A percentile compares a stretch with the other conserved stretches of the same genome.
Conservation (phyloP, 2,797 vertebrate genomes). For the Allochrocebus solatus region DNA sequence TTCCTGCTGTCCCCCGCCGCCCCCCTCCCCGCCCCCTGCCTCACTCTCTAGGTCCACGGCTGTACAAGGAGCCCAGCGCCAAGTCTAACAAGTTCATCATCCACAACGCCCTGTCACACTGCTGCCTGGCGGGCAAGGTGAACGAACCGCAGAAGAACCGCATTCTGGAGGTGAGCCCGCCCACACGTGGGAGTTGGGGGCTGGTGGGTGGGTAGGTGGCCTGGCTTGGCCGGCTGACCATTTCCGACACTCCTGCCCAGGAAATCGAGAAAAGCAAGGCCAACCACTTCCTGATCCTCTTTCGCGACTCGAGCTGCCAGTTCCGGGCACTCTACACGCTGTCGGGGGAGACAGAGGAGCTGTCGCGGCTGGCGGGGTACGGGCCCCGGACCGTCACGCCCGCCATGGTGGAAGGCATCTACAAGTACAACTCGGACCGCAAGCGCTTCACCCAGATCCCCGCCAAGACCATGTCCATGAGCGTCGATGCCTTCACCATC, state of each 20-base stretch:
- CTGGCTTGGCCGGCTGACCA: not conserved
- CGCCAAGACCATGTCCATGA: constrained; percentile 97
- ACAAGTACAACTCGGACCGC: constrained; percentile 96
- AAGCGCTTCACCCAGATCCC: constrained; percentile 96
- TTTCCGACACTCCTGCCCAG: constrained; percentile 73
- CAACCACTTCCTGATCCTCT: constrained; percentile 96
- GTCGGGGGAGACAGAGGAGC: constrained; percentile 92
- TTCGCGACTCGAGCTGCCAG: constrained; percentile 94
- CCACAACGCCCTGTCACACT: constrained; percentile 94
- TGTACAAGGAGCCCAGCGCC: constrained; percentile 97
- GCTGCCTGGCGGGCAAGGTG: constrained; percentile 95
- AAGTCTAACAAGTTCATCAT: constrained; percentile 98
- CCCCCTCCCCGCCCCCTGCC: not conserved
- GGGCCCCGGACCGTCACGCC: constrained; percentile 89
- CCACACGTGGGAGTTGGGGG: rapidly evolving
- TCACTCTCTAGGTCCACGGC: constrained; percentile 89
- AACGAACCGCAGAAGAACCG: constrained; percentile 96
- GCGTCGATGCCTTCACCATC: constrained; percentile 95
- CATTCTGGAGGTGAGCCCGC: constrained; percentile 90
- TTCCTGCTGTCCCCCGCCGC: not conserved
- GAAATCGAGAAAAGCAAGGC: constrained; percentile 93
- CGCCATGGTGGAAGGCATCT: constrained; percentile 93
- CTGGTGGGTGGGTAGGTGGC: rapidly evolving
- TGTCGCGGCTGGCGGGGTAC: constrained; percentile 90
- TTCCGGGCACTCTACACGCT: constrained; percentile 94